These are phyloP conservation scores for Caenorhabditis tropicalis DNA, from an alignment of 1,140 invertebrate genomes.

Conservation along the genomic window DNA sequence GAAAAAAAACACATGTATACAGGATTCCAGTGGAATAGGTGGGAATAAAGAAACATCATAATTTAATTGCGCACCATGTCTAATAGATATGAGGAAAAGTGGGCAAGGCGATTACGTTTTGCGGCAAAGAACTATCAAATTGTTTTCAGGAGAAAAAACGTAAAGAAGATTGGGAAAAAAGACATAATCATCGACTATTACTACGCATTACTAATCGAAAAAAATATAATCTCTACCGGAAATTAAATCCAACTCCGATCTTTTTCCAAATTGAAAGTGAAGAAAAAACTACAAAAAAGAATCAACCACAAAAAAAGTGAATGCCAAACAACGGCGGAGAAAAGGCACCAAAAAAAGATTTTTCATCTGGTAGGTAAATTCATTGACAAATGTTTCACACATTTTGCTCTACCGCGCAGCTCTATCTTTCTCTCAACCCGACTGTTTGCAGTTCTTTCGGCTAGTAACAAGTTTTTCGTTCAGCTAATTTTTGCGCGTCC, in stretches of 20 bases:
- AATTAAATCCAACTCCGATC: too few relatives aligned
- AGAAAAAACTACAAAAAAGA: not conserved
- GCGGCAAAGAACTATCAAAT: not conserved
- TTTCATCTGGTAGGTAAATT: not conserved
- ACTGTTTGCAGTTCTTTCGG: conserved; percentile 27
- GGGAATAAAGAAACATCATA: conserved; percentile 3
- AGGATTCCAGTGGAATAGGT: not conserved
- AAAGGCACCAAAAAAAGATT: not conserved
- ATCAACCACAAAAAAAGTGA: not conserved
- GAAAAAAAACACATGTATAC: not conserved
- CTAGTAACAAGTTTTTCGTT: conserved; percentile 39
- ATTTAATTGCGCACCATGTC: not conserved
- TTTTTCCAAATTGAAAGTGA: too few relatives aligned
- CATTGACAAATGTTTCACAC: conserved; percentile 22
- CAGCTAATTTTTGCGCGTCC: conserved; percentile 32
- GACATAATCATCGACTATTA: too few relatives aligned
- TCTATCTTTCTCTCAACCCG: not conserved
- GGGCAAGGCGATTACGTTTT: not conserved
- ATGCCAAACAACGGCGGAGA: not conserved
- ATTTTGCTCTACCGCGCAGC: not conserved
- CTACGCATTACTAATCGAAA: too few relatives aligned
- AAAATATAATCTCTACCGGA: too few relatives aligned
- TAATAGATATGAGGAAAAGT: not conserved
- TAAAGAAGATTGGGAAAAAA: too few relatives aligned
- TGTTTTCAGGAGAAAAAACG: not conserved